These are phyloP conservation scores for Charina bottae DNA, from an alignment of 2,113 vertebrate genomes.

Conservation along the genomic window DNA sequence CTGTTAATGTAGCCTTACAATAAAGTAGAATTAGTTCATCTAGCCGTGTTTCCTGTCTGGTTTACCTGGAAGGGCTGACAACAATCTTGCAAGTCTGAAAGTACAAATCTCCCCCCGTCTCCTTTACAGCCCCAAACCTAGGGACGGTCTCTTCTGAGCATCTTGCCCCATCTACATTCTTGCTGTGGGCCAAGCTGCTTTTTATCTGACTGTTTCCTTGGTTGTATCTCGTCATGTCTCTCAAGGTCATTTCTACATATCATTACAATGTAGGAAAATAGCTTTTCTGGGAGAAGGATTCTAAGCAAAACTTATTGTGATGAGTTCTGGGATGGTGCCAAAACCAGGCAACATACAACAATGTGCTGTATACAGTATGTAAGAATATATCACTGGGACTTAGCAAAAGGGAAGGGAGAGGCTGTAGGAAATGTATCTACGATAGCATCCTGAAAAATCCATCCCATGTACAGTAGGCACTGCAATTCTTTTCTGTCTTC, in stretches of 20 bases:
- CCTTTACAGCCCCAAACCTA: neutral
- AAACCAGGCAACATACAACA: neutral
- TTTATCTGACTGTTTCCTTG: neutral
- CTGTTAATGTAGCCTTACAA: no score
- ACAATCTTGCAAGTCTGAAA: neutral
- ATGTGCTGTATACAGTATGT: neutral
- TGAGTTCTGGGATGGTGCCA: neutral
- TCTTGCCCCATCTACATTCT: neutral
- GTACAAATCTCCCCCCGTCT: neutral
- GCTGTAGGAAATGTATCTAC: slow-evolving; percentile 10
- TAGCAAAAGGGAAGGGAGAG: neutral
- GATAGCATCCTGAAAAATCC: neutral
- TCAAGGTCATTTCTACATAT: neutral
- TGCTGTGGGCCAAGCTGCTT: neutral
- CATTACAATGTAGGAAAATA: neutral
- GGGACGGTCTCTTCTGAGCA: neutral
- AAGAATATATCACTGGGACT: neutral
- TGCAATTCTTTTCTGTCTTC: slow-evolving; percentile 42
- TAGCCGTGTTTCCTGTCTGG: no score
- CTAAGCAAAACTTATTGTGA: neutral
- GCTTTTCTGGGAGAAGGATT: neutral
- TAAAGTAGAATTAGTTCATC: no score
- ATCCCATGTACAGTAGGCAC: neutral
- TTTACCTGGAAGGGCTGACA: no score
- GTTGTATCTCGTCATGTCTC: neutral